Conservation (phyloP, 2,113 vertebrate genomes). For the Cichladusa arquata region DNA sequence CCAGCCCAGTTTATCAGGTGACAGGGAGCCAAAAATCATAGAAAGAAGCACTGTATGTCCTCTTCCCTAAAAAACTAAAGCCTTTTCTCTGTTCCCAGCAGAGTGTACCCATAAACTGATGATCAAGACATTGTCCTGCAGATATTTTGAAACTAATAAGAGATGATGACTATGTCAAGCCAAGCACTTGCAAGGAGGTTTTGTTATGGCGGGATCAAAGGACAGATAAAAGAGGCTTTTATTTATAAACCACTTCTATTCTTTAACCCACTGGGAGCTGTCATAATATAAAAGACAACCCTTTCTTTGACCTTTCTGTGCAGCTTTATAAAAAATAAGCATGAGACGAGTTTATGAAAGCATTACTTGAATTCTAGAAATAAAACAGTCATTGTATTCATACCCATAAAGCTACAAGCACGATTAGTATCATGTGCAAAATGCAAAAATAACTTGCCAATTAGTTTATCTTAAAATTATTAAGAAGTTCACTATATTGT, state of each 20-base stretch:
- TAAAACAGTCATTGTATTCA: constrained; percentile 35
- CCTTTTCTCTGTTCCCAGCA: background rate
- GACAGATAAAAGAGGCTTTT: constrained; percentile 47
- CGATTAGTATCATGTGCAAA: background rate
- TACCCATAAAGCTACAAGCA: background rate
- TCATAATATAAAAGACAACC: constrained; percentile 33
- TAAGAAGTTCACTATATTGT: background rate
- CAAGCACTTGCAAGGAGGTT: constrained; percentile 11
- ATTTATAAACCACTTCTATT: constrained; percentile 55
- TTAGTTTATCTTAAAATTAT: constrained; percentile 27
- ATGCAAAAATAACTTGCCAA: constrained; percentile 2
- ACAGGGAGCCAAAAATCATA: background rate
- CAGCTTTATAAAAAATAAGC: constrained; percentile 46
- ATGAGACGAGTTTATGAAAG: constrained; percentile 33
- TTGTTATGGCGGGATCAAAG: constrained; percentile 29
- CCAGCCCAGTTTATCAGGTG: background rate
- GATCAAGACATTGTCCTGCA: background rate
- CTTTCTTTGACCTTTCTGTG: constrained; percentile 40
- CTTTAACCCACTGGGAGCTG: constrained; percentile 26
- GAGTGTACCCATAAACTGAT: background rate
- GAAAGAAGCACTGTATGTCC: background rate
- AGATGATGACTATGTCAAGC: background rate
- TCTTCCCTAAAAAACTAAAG: background rate
- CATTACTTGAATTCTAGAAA: constrained; percentile 35
- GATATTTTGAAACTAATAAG: constrained; percentile 38